A percentile compares a stretch with the other conserved stretches of the same genome.
Evolutionary conservation across 2,888 invertebrate genomes (phyloP).

Genomic region (Meghimatium bilineatum): DNA sequence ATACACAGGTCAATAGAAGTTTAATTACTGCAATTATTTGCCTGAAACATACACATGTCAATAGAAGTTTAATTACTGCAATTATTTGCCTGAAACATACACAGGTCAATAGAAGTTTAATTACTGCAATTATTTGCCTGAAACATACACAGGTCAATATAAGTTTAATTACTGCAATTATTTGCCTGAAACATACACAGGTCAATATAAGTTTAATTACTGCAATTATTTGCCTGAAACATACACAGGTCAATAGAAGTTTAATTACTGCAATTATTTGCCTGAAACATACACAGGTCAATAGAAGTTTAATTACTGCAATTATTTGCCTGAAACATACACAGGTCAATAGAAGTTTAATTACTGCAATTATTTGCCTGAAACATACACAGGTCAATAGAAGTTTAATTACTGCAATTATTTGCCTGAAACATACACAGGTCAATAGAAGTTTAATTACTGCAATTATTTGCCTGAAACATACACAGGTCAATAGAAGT

Average conservation of each 20-base stretch:
- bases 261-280: neutral
- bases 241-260: neutral
- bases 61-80: neutral
- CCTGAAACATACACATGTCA: slow-evolving; percentile 42
- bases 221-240: slow-evolving; percentile 42
- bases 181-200: slow-evolving; percentile 45
- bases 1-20: neutral
- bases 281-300: slow-evolving; percentile 41
- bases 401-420: neutral
- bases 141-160: slow-evolving; percentile 4
- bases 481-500: neutral
- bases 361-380: slow-evolving; percentile 38
- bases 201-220: neutral
- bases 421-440: slow-evolving; percentile 45
- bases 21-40: neutral
- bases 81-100: slow-evolving; percentile 43
- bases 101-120: neutral
- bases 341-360: neutral
- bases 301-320: neutral
- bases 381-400: slow-evolving; percentile 4
- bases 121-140: slow-evolving; percentile 38
- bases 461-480: slow-evolving; percentile 42
- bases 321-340: slow-evolving; percentile 43
- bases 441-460: neutral
- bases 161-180: neutral